Conservation (phyloP, 2,888 invertebrate genomes). For the Perithous albicinctus region DNA sequence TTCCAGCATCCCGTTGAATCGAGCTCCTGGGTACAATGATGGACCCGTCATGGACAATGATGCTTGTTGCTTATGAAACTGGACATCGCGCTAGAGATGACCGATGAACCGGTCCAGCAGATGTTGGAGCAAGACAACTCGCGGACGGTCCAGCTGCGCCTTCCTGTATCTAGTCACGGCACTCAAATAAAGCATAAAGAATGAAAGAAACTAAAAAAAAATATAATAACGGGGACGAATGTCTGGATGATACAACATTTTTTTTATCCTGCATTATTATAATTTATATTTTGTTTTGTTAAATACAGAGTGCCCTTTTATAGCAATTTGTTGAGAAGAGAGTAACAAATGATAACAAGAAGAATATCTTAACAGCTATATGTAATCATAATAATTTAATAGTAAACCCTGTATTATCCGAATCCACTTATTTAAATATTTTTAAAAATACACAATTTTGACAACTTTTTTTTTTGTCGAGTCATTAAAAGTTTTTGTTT, state of each 20-base stretch:
- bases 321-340: not conserved
- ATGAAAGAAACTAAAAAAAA: not conserved
- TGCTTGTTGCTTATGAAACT: conserved; percentile 74
- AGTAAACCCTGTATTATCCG: not conserved
- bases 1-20: conserved; percentile 81
- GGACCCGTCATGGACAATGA: conserved; percentile 80
- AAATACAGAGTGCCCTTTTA: not conserved
- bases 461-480: not conserved
- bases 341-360: not conserved
- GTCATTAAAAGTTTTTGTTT: too few species aligned
- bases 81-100: conserved; percentile 81
- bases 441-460: not conserved
- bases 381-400: not conserved
- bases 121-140: conserved; percentile 75
- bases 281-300: not conserved
- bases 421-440: not conserved
- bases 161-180: conserved; percentile 37
- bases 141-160: conserved; percentile 80
- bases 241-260: not conserved
- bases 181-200: conserved; percentile 14
- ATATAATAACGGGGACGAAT: not conserved
- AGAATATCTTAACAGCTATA: not conserved
- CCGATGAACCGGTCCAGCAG: conserved; percentile 83
- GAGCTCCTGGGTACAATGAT: conserved; percentile 74
- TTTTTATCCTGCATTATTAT: not conserved